Evolutionary conservation across 2,113 vertebrate species (phyloP), one percentile per base, ranked within the genome.

Genomic region (Cyprinus carpio): DNA sequence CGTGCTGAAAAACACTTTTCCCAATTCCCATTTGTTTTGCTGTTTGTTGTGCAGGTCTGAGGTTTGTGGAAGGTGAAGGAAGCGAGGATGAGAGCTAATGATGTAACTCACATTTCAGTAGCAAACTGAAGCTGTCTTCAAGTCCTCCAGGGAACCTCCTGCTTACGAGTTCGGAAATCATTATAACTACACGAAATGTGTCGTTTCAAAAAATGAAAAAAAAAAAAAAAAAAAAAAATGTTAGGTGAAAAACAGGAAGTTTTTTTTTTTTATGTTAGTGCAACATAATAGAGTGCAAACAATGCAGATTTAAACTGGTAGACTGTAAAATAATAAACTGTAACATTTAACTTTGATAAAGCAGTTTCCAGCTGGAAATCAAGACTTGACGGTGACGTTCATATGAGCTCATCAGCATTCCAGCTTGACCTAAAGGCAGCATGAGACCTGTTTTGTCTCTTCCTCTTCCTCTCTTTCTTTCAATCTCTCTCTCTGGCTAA

Each of bases 401-500:
- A 91, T 92, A 86, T 92, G 91, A 20, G 16, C 29, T 67, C 15
- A 67, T 31, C 27, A 67, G 18, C 3, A 31, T 67, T 12, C 0
- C 1, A 2, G 2, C 2, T 29, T 65, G 12, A 27, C 27, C 27
- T 65, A 25, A 65, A 16, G 2, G 11, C n/a, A 27, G n/a, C 4
- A 64, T 64, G 64, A 67, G 6, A 31, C 88, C 91, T 90, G 87
- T 7, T 40, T 6, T 54, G 9, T 74, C 25, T 43, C 60, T 81
- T 76, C 40, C 69, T 75, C 40, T 58, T 37, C 87, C 87, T 87
- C 88, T 91, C 87, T 77, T 84, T 87, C 69, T n/a, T n/a, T 34
- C 31, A 34, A 34, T 34, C 34, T 34, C n/a, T n/a, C 31, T 34
- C 95, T 93, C 95, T 91, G 92, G 94, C 95, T 95, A 96, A 97